Evolutionary conservation across 2,113 vertebrate genomes (phyloP), one percentile per base, ranked within the genome.

Genomic region (Myiozetetes cayanensis): DNA sequence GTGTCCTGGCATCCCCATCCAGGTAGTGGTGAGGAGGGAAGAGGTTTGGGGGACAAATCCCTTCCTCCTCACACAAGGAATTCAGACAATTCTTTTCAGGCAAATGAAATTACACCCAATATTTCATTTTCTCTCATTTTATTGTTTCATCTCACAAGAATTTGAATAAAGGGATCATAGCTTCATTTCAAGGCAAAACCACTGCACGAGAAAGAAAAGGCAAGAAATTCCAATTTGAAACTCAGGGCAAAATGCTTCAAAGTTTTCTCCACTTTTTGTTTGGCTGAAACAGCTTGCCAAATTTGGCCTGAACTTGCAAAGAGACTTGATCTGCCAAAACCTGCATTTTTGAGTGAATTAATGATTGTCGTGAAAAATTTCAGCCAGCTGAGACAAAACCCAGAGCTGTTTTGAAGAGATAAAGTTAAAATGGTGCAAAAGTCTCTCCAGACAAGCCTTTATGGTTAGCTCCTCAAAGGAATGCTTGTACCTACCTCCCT

Each of bases 371-470:
- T 92, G 96, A 96, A 96, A 95, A 94, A 95, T 89, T 93, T 97
- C 91, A 84, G 65, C 86, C 84, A 84, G 56, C 80, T 84, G 65
- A 96, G 96, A 97, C 94, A 89, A 95, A 97, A 94, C 89, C 89
- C 96, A 97, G 96, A 97, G 86, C 95, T 75, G 83, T 94, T 91
- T 90, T 14, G 9, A 85, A 87, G 86, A 96, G 96, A 97, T 96
- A 97, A 97, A 96, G 87, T 91, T 93, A 85, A 95, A 97, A 96
- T 95, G 95, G 96, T 85, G 61, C 67, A 94, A 80, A 95, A 94
- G 56, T 92, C 94, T 85, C 85, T 66, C 84, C 73, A 96, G 95
- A 95, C 89, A 73, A 84, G 80, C 52, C 93, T 90, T 93, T 89
- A 89, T 96, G 96, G 93, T 50, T 39, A 92, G 74, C 76, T 96